Evolutionary conservation across 64 coral and sea anemone genomes (phyloP), one percentile per base, ranked within the genome.

Genomic region (Exaiptasia diaphana): DNA sequence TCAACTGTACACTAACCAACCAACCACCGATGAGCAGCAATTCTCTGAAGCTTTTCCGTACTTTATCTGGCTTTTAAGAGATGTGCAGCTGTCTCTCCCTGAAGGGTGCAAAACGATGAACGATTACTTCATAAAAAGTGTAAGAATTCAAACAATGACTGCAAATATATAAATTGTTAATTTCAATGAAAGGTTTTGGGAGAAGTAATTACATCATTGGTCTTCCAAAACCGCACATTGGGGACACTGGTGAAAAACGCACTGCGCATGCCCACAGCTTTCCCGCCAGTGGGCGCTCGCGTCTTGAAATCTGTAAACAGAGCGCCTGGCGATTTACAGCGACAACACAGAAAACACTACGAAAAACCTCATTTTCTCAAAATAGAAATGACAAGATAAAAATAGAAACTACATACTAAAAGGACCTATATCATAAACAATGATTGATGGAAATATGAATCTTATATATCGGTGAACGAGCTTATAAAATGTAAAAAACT

Each of bases 11-110:
- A 64, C 90, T 24, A 63, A 71, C 4, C 49, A 80, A 62, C 18
- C 55, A 34, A 22, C 20, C 1, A 31, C 54, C 2, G 90, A 92
- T 30, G 82, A 55, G 22, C 50, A 61, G 8, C 59, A 64, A 15
- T 86, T 92, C 67, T 73, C 79, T 43, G 73, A 86, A 58, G 79
- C 82, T 4, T 92, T 92, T 50, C 90, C 90, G 21, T 73, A 69
- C 64, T 92, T 92, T 42, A 61, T 92, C 46, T 92, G 90, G 90
- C 53, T 92, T 20, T 41, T 92, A 29, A 74, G 90, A 64, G 90
- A 92, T 64, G 90, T 92, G 38, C 64, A 86, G 44, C 75, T 92
- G 3, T 25, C 75, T 12, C 50, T 92, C 14, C 90, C 90, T 41
- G 53, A 53, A 41, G 90, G 67, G 13, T 92, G 82, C 33, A 13